Evolutionary conservation across 2,113 vertebrate genomes (phyloP).

Genomic region (Pygoscelis adeliae): DNA sequence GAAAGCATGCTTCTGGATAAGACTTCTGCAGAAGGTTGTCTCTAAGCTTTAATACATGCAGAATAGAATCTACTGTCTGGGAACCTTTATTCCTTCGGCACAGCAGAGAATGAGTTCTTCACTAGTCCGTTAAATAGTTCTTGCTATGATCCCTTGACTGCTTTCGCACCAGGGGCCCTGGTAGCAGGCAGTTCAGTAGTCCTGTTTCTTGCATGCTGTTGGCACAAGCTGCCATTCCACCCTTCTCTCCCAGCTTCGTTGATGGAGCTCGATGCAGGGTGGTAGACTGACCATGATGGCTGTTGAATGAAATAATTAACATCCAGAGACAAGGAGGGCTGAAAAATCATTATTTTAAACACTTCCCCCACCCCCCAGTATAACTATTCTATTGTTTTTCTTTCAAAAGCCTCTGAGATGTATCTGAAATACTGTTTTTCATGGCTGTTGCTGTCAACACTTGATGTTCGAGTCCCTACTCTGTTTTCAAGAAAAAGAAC

Average conservation of each 20-base stretch:
- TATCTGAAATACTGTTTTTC: not conserved
- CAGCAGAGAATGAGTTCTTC: not conserved
- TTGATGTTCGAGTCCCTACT: not conserved
- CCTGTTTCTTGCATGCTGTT: not conserved
- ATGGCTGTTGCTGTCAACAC: not conserved
- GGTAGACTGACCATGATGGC: accelerated
- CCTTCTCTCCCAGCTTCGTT: not conserved
- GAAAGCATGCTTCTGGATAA: not conserved
- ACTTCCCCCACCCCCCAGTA: not conserved
- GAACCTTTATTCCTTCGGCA: not conserved
- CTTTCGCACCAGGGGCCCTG: accelerated
- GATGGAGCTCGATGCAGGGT: not conserved
- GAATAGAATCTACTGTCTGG: not conserved
- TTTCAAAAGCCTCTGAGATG: not conserved
- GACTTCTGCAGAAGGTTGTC: not conserved
- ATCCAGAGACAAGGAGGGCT: not conserved
- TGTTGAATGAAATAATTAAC: not conserved
- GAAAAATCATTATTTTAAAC: not conserved
- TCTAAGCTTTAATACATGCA: not conserved
- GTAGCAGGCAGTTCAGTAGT: not conserved
- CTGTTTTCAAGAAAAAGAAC: not conserved
- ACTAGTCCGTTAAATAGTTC: not conserved
- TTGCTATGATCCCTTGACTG: not conserved
- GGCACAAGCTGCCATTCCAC: not conserved
- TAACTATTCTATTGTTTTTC: not conserved